Conservation (phyloP, 2,113 vertebrate species). For the Seriola quinqueradiata region DNA sequence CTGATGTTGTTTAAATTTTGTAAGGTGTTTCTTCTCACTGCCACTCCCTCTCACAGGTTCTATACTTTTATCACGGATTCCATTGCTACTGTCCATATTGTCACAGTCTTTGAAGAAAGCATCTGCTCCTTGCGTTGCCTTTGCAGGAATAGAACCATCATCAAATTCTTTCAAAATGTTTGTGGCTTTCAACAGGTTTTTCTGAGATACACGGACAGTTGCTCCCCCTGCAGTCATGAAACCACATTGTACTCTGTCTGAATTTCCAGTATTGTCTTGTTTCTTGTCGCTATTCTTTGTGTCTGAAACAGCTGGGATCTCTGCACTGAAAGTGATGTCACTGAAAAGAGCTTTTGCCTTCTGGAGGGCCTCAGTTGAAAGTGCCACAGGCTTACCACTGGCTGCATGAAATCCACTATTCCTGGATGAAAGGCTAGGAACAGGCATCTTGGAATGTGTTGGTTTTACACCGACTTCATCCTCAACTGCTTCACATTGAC, state of each 20-base stretch:
- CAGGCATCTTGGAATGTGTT: conserved; percentile 1
- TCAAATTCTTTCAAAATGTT: conserved; percentile 40
- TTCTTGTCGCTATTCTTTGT: not conserved
- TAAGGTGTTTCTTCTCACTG: not conserved
- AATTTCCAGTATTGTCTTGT: not conserved
- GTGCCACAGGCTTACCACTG: conserved; percentile 83
- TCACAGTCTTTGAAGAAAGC: conserved; percentile 47
- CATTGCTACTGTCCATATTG: not conserved
- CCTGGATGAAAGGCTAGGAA: conserved; percentile 11
- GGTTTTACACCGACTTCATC: not conserved
- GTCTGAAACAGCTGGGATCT: conserved; percentile 16
- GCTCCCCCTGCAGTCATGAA: conserved; percentile 84
- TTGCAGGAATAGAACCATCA: conserved; percentile 47
- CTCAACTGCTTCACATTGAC: conserved; percentile 71
- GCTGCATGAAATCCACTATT: conserved; percentile 85
- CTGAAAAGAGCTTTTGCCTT: conserved; percentile 80
- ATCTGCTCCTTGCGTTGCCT: conserved; percentile 40
- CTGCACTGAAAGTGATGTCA: conserved; percentile 69
- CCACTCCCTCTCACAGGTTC: not conserved
- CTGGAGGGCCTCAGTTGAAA: conserved; percentile 80
- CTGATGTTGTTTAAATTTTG: conserved; percentile 7
- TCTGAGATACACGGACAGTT: conserved; percentile 12
- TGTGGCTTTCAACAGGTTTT: conserved; percentile 38
- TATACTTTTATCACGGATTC: not conserved
- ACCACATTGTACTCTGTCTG: conserved; percentile 59